A percentile compares a stretch with the other conserved stretches of the same genome.
These are phyloP conservation scores for Crenichthys baileyi DNA, from an alignment of 2,797 vertebrate species.

Conservation along the genomic window DNA sequence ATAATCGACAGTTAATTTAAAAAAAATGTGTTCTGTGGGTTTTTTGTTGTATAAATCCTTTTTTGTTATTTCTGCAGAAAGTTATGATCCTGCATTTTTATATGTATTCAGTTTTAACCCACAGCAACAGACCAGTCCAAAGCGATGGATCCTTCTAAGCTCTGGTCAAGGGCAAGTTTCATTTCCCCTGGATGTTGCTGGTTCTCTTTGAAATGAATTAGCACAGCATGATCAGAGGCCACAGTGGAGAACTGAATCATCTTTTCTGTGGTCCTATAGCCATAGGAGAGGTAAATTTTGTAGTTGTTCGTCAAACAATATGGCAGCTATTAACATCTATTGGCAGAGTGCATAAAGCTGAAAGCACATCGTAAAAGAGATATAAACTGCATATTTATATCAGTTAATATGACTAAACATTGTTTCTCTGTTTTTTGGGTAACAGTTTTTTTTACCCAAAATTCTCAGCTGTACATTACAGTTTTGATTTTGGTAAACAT, in stretches of 20 bases:
- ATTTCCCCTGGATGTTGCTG: conserved; percentile 68
- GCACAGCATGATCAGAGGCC: conserved; percentile 66
- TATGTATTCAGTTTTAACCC: conserved; percentile 34
- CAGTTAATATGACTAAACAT: conserved; percentile 15
- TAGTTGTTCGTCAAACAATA: conserved; percentile 61
- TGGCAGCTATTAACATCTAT: conserved; percentile 63
- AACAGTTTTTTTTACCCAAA: neutral
- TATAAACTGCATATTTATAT: conserved; percentile 23
- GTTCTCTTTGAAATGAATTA: conserved; percentile 74
- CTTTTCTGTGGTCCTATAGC: conserved; percentile 69
- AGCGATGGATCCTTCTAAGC: conserved; percentile 67
- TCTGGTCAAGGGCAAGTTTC: conserved; percentile 71
- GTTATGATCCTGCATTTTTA: conserved; percentile 12
- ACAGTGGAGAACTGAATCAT: conserved; percentile 59
- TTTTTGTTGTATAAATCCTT: neutral
- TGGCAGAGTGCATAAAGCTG: conserved; percentile 48
- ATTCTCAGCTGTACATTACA: neutral
- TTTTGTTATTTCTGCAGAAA: neutral
- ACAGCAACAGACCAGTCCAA: conserved; percentile 37
- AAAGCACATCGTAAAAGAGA: conserved; percentile 33
- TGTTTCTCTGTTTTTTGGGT: conserved; percentile 5
- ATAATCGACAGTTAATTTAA: neutral
- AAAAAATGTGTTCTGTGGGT: neutral
- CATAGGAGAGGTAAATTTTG: conserved; percentile 72
- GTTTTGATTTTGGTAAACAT: neutral